These are phyloP conservation scores for Clavelina lepadiformis DNA, from an alignment of 23 tunicate genomes.

Conservation along the genomic window DNA sequence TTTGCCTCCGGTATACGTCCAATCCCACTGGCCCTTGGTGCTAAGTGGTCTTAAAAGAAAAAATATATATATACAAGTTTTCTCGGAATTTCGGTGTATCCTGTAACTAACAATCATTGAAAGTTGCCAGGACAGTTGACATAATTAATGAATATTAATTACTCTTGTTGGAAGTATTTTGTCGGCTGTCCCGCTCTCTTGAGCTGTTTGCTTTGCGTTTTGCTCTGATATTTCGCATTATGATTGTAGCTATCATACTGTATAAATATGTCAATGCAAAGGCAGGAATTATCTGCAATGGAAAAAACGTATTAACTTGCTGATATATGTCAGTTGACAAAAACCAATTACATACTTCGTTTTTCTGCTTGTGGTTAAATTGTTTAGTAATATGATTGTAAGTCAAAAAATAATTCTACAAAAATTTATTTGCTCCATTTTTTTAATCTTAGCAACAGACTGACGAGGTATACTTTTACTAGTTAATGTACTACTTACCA, in stretches of 20 bases:
- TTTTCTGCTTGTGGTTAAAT: not conserved
- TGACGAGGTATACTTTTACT: not conserved
- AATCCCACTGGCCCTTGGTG: constrained; percentile 80
- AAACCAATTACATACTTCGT: not conserved
- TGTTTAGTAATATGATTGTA: no score
- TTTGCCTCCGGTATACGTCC: constrained; percentile 62
- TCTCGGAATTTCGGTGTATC: not conserved
- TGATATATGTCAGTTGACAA: not conserved
- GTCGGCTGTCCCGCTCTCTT: no score
- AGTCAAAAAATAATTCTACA: no score
- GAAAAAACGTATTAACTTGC: not conserved
- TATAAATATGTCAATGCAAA: constrained; percentile 50
- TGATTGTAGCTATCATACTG: constrained; percentile 75
- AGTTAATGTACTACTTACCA: constrained; percentile 41
- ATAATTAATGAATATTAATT: no score
- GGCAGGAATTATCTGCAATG: constrained; percentile 53
- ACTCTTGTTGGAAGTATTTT: no score
- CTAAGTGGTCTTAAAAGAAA: constrained; percentile 15
- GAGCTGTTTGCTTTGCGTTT: constrained; percentile 55
- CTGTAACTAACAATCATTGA: not conserved
- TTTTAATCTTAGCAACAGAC: no score
- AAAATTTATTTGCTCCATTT: no score
- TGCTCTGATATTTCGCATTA: constrained; percentile 32
- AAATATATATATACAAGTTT: not conserved
- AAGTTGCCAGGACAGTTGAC: no score